phyloP scores from a whole-genome alignment of 2,888 invertebrate species.

The Germaria angustata region DNA sequence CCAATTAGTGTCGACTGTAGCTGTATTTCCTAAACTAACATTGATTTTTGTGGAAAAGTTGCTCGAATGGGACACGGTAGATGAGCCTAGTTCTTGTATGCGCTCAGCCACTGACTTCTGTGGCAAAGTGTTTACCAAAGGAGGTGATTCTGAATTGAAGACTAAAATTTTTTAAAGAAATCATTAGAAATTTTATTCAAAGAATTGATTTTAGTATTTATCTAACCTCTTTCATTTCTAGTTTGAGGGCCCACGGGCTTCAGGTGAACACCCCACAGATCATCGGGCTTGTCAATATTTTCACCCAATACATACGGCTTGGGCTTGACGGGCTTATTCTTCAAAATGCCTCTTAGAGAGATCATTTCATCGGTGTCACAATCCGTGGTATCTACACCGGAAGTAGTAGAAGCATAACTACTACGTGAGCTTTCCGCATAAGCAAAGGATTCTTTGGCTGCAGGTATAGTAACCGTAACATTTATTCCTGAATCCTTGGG shows the following conservation, averaged over 20 bases:
- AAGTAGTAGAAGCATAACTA: constrained; percentile 76
- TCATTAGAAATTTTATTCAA: neutral
- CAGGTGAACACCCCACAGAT: constrained; percentile 81
- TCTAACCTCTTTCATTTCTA: constrained; percentile 61
- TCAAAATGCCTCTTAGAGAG: constrained; percentile 85
- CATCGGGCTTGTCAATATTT: constrained; percentile 81
- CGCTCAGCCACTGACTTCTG: constrained; percentile 81
- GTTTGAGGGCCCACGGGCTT: constrained; percentile 75
- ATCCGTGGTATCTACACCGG: constrained; percentile 76
- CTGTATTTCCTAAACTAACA: constrained; percentile 77
- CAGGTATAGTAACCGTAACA: constrained; percentile 74
- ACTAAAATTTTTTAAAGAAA: constrained; percentile 56
- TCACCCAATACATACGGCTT: constrained; percentile 88
- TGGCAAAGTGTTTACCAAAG: constrained; percentile 52
- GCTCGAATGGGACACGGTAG: constrained; percentile 71
- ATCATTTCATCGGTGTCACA: constrained; percentile 80
- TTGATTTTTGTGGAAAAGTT: constrained; percentile 84
- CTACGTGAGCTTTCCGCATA: constrained; percentile 67
- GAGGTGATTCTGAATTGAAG: constrained; percentile 63
- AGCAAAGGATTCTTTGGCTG: constrained; percentile 68
- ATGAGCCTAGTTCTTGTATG: constrained; percentile 75
- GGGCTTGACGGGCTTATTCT: constrained; percentile 87
- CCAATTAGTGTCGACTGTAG: constrained; percentile 57
- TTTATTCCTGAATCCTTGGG: constrained; percentile 54
- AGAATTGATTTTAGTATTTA: neutral